A percentile compares a stretch with the other conserved stretches of the same genome.
phyloP scores from a whole-genome alignment of 2,888 invertebrate genomes.

The Brachynemurus nebulosus region DNA sequence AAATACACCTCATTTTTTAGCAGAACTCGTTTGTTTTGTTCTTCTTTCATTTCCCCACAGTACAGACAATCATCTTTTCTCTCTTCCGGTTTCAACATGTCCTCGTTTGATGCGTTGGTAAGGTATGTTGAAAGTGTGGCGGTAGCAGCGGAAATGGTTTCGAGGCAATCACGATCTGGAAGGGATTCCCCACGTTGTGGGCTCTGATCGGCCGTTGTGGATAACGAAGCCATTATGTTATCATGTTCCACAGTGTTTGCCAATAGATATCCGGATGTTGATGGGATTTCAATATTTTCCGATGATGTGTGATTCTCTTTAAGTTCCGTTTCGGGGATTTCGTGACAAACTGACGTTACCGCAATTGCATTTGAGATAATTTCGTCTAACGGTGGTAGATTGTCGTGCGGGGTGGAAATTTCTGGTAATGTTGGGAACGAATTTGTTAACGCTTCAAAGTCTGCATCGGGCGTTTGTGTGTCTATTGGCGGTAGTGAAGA shows the following conservation, averaged over 20 bases:
- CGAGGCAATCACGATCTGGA: slow-evolving; percentile 36
- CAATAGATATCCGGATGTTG: slow-evolving; percentile 49
- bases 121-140: slow-evolving; percentile 45
- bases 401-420: slow-evolving; percentile 17
- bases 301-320: slow-evolving; percentile 33
- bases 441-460: not conserved
- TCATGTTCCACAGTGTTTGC: slow-evolving; percentile 46
- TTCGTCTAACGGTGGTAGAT: slow-evolving; percentile 18
- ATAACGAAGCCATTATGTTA: slow-evolving; percentile 38
- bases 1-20: slow-evolving; percentile 14
- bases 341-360: slow-evolving; percentile 26
- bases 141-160: slow-evolving; percentile 48
- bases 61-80: slow-evolving; percentile 9
- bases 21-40: slow-evolving; percentile 6
- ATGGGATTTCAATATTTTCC: slow-evolving; percentile 38
- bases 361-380: slow-evolving; percentile 34
- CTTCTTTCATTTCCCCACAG: slow-evolving; percentile 6
- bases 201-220: slow-evolving; percentile 31
- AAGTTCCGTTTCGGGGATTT: slow-evolving; percentile 22
- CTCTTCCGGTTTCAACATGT: slow-evolving; percentile 20
- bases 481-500: slow-evolving; percentile 5
- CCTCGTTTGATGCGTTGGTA: slow-evolving; percentile 36
- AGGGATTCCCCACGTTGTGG: slow-evolving; percentile 29
- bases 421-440: not conserved
- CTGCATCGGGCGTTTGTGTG: no score